phyloP scores from a whole-genome alignment of 2,797 vertebrate genomes.

The Bryconaethiops microstoma region DNA sequence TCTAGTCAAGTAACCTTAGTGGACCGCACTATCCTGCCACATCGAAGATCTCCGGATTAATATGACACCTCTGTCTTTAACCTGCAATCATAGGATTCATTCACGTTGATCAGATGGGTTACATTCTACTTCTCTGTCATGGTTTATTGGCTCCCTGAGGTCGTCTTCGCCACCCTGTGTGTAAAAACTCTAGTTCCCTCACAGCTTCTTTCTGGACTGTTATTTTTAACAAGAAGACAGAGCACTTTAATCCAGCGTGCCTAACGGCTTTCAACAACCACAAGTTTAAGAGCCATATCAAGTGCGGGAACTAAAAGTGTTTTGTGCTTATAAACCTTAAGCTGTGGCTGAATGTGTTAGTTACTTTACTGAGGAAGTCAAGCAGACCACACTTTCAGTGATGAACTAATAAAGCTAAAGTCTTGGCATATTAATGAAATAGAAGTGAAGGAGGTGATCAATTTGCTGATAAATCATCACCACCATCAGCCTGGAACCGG shows the following conservation, averaged over 20 bases:
- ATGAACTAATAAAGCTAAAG: slow-evolving; percentile 34
- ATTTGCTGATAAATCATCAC: slow-evolving; percentile 28
- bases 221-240: slow-evolving; percentile 17
- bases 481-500: neutral
- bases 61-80: too few species aligned
- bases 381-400: slow-evolving; percentile 28
- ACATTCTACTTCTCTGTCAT: too few species aligned
- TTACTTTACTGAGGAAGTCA: slow-evolving; percentile 33
- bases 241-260: slow-evolving; percentile 22
- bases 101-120: too few species aligned
- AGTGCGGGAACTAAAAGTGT: slow-evolving; percentile 19
- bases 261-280: slow-evolving; percentile 8
- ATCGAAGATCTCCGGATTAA: too few species aligned
- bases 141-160: too few species aligned
- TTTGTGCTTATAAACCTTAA: slow-evolving; percentile 47
- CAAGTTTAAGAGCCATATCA: slow-evolving; percentile 18
- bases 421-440: slow-evolving; percentile 24
- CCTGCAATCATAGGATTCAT: too few species aligned
- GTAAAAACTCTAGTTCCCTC: too few species aligned
- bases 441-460: slow-evolving; percentile 22
- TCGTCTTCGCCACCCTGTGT: too few species aligned
- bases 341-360: slow-evolving; percentile 35
- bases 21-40: too few species aligned
- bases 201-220: neutral
- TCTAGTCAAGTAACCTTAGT: too few species aligned